Conservation (phyloP, 2,797 vertebrate species). For the Coregonus sp. region DNA sequence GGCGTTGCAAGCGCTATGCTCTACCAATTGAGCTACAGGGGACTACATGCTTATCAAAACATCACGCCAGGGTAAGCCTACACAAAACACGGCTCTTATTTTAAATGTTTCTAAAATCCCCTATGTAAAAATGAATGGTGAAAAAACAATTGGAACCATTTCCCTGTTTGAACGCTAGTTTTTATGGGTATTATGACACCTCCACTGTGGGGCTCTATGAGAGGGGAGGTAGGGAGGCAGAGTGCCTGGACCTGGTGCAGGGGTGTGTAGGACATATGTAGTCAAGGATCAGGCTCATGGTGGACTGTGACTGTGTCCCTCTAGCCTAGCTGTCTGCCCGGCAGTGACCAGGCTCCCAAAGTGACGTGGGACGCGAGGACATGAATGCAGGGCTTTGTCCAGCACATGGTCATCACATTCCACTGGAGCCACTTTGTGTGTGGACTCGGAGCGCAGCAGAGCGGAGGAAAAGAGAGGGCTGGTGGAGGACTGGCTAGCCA, state of each 20-base stretch:
- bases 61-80: no score
- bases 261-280: slow-evolving; percentile 32
- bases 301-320: slow-evolving; percentile 43
- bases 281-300: not conserved
- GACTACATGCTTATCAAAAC: no score
- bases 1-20: no score
- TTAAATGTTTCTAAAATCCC: no score
- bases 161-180: no score
- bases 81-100: no score
- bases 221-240: not conserved
- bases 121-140: no score
- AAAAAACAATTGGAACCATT: no score
- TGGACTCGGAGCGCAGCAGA: not conserved
- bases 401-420: slow-evolving; percentile 79
- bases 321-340: slow-evolving; percentile 37
- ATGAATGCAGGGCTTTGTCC: slow-evolving; percentile 79
- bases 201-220: not conserved
- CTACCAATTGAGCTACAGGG: no score
- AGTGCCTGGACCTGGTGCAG: not conserved
- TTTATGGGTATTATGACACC: no score
- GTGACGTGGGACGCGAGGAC: slow-evolving; percentile 60
- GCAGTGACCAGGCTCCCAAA: slow-evolving; percentile 59
- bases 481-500: slow-evolving; percentile 2
- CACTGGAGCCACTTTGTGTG: slow-evolving; percentile 74
- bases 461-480: slow-evolving; percentile 17